Evolutionary conservation across 2,113 vertebrate species (phyloP).

Genomic region (Peromyscus maniculatus): DNA sequence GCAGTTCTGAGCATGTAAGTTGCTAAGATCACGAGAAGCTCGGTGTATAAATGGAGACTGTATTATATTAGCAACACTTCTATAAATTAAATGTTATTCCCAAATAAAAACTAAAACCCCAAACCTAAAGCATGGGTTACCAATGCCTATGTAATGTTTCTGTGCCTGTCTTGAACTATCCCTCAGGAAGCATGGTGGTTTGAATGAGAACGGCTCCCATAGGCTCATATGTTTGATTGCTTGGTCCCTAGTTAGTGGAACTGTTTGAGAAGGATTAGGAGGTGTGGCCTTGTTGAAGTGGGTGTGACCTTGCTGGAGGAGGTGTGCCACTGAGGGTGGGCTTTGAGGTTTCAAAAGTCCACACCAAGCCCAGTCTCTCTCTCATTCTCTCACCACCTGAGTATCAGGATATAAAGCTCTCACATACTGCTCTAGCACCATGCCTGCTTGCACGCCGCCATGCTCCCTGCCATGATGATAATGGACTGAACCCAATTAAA

Average conservation of each 20-base stretch:
- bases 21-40: constrained; percentile 16
- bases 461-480: not conserved
- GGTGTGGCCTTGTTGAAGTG: too few species aligned
- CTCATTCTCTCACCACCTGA: not conserved
- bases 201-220: not conserved
- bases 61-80: constrained; percentile 9
- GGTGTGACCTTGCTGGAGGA: too few species aligned
- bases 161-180: not conserved
- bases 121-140: not conserved
- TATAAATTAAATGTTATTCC: not conserved
- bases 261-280: not conserved
- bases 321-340: not conserved
- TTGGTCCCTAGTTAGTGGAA: not conserved
- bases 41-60: not conserved
- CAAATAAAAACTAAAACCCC: not conserved
- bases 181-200: not conserved
- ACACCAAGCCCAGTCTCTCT: too few species aligned
- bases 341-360: not conserved
- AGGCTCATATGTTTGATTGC: not conserved
- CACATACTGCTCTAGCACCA: not conserved
- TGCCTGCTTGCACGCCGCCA: not conserved
- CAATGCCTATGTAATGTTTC: not conserved
- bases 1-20: not conserved
- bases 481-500: not conserved
- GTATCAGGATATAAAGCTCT: not conserved